These are phyloP conservation scores for Trematomus bernacchii DNA, from an alignment of 2,797 vertebrate genomes.

Conservation along the genomic window DNA sequence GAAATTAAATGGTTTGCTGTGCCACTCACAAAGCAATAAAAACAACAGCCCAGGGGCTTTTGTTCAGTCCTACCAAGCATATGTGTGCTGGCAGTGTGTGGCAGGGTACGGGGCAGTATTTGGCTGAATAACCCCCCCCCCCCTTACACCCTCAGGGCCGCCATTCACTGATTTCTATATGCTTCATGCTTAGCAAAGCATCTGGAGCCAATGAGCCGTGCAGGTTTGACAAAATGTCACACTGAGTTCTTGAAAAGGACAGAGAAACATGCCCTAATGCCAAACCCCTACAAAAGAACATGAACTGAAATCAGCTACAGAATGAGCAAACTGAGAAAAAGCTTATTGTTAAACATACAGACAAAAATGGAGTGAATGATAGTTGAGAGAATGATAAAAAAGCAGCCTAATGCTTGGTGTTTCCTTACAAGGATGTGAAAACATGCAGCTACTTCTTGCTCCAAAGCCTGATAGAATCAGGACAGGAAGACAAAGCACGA, in stretches of 20 bases:
- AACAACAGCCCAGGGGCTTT: constrained; percentile 77
- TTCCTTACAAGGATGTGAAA: constrained; percentile 34
- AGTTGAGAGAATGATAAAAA: constrained; percentile 15
- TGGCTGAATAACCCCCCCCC: constrained; percentile 62
- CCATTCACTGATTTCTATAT: constrained; percentile 76
- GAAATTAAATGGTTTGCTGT: constrained; percentile 71
- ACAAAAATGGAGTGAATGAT: not conserved
- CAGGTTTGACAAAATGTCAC: constrained; percentile 74
- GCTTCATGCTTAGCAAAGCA: constrained; percentile 82
- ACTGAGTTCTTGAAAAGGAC: constrained; percentile 71
- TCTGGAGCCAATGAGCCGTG: constrained; percentile 82
- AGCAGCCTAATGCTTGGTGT: constrained; percentile 6
- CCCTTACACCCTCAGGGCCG: constrained; percentile 65
- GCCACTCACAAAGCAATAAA: constrained; percentile 74
- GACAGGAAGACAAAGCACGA: constrained; percentile 53
- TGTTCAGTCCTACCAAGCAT: constrained; percentile 73
- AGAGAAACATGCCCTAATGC: constrained; percentile 59
- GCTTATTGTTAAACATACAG: not conserved
- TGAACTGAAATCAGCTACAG: constrained; percentile 43
- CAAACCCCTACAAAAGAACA: constrained; percentile 51
- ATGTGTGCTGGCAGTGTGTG: constrained; percentile 77
- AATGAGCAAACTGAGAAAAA: constrained; percentile 20
- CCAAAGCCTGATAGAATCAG: constrained; percentile 52
- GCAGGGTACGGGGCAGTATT: constrained; percentile 69
- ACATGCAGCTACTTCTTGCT: constrained; percentile 21